Evolutionary conservation across 2,888 invertebrate species (phyloP).

Genomic region (Perizoma flavofasciatum): DNA sequence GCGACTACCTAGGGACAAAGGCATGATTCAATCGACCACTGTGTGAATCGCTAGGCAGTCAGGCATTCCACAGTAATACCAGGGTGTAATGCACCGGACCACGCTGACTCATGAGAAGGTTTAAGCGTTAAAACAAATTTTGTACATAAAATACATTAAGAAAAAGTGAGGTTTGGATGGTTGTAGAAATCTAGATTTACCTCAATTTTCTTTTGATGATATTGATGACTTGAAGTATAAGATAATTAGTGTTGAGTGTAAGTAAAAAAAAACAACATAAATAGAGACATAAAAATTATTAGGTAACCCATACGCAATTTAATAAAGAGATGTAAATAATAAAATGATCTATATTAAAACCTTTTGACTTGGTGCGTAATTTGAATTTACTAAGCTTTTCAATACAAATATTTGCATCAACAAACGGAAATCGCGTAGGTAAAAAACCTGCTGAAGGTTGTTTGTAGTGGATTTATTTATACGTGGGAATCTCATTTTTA

Average conservation of each 20-base stretch:
- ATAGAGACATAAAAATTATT: too few relatives aligned
- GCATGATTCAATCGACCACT: constrained; percentile 24
- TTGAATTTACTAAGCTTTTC: neutral
- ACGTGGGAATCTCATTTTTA: constrained; percentile 34
- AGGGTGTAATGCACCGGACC: constrained; percentile 30
- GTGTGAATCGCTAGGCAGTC: constrained; percentile 29
- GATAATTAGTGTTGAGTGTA: too few relatives aligned
- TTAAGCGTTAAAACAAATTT: too few relatives aligned
- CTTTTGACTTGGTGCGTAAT: neutral
- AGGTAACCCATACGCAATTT: too few relatives aligned
- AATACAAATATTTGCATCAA: constrained; percentile 25
- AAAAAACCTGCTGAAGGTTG: constrained; percentile 31
- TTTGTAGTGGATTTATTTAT: too few relatives aligned
- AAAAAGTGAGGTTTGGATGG: neutral
- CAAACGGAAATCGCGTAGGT: constrained; percentile 33
- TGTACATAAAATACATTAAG: constrained; percentile 3
- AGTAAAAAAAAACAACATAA: too few relatives aligned
- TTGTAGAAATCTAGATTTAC: neutral
- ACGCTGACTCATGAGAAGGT: constrained; percentile 27
- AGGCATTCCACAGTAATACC: constrained; percentile 35
- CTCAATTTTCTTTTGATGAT: too few relatives aligned
- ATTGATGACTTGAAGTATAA: too few relatives aligned
- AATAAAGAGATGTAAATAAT: too few relatives aligned
- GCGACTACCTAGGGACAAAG: constrained; percentile 27
- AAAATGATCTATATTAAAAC: too few relatives aligned